Percentiles rank a stretch among this genome's conserved stretches.
phyloP scores from a whole-genome alignment of 2,888 invertebrate species.

The Rhyacophila evoluta region DNA sequence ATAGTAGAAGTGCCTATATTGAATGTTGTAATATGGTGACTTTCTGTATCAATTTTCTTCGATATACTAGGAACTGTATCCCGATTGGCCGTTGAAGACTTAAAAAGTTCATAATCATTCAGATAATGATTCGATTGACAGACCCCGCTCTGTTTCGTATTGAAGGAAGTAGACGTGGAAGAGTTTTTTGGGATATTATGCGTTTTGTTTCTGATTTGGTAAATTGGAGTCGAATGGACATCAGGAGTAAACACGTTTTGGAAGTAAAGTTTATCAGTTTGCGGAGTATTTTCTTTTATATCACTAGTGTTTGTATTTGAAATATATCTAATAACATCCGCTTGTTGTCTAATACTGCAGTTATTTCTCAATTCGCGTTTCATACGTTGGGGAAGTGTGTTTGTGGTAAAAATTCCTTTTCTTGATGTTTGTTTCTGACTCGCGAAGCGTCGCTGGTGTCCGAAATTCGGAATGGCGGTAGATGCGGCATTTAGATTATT shows the following conservation, averaged over 20 bases:
- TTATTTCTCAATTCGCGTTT: constrained; percentile 34
- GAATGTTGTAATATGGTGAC: background rate
- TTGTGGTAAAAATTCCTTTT: constrained; percentile 45
- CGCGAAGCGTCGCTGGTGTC: constrained; percentile 41
- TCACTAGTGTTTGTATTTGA: constrained; percentile 36
- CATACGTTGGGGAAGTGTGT: constrained; percentile 48
- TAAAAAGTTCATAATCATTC: constrained; percentile 49
- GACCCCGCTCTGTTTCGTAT: constrained; percentile 31
- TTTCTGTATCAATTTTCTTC: constrained; percentile 47
- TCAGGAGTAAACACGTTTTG: constrained; percentile 49
- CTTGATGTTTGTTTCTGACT: constrained; percentile 49
- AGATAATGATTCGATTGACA: constrained; percentile 31
- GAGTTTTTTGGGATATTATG: constrained; percentile 37
- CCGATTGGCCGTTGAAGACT: constrained; percentile 21
- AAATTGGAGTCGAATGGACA: constrained; percentile 52
- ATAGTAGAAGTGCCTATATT: background rate
- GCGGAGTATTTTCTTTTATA: background rate
- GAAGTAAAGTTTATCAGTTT: constrained; percentile 43
- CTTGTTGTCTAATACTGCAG: constrained; percentile 49
- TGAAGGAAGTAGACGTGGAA: constrained; percentile 25
- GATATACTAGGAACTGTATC: constrained; percentile 49
- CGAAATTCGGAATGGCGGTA: constrained; percentile 37
- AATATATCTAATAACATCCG: constrained; percentile 53
- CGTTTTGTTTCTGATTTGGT: constrained; percentile 37
- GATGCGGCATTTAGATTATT: constrained; percentile 37